phyloP scores from a whole-genome alignment of 2,113 vertebrate genomes.

The Vidua macroura region DNA sequence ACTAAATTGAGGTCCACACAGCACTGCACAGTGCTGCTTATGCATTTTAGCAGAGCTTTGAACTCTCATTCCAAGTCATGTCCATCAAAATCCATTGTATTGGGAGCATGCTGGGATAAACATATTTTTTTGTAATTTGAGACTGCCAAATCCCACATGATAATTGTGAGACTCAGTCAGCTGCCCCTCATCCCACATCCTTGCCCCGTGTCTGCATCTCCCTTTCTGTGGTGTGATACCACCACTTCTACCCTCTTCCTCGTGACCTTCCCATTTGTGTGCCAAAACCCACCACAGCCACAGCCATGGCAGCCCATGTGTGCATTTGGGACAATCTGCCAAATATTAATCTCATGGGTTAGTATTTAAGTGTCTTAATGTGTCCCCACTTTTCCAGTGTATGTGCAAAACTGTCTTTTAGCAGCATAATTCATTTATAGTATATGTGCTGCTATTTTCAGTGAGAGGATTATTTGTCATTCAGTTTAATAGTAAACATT shows the following conservation, averaged over 20 bases:
- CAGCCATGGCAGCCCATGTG: accelerated
- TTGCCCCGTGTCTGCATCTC: not conserved
- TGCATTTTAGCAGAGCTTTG: not conserved
- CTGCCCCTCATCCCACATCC: not conserved
- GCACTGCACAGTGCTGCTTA: accelerated
- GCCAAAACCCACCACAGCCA: not conserved
- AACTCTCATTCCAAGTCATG: not conserved
- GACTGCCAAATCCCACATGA: accelerated
- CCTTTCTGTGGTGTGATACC: not conserved
- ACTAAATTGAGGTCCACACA: not conserved
- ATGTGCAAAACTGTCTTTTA: not conserved
- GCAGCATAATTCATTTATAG: not conserved
- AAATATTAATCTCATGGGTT: not conserved
- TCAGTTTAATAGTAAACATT: not conserved
- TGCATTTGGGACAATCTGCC: not conserved
- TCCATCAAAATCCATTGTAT: not conserved
- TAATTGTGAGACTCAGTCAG: not conserved
- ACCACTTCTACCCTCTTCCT: not conserved
- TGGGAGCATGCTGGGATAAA: not conserved
- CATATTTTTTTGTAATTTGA: not conserved
- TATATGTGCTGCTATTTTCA: not conserved
- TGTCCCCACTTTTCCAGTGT: not conserved
- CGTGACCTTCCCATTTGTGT: not conserved
- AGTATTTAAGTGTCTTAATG: not conserved
- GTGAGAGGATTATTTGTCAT: not conserved